Evolutionary conservation across 2,113 vertebrate species (phyloP).

Genomic region (Mobula hypostoma): DNA sequence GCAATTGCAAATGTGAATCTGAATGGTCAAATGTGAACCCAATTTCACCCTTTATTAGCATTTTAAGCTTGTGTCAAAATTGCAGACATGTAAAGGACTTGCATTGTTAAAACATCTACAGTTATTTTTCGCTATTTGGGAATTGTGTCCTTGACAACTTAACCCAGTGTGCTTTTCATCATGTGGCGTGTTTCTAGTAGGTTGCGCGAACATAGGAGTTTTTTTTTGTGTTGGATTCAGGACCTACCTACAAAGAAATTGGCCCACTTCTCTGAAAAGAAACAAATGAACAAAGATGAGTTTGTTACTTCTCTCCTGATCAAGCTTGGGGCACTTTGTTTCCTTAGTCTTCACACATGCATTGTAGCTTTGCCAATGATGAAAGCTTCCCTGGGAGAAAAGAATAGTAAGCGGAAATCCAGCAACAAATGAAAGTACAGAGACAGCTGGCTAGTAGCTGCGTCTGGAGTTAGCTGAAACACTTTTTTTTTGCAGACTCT

Average conservation of each 20-base stretch:
- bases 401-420: slow-evolving; percentile 52
- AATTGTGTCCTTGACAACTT: slow-evolving; percentile 52
- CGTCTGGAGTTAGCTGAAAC: slow-evolving; percentile 52
- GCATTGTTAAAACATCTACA: slow-evolving; percentile 45
- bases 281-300: slow-evolving; percentile 71
- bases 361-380: slow-evolving; percentile 57
- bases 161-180: slow-evolving; percentile 62
- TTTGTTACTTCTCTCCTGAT: slow-evolving; percentile 63
- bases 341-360: slow-evolving; percentile 65
- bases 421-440: slow-evolving; percentile 54
- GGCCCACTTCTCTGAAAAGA: slow-evolving; percentile 72
- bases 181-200: slow-evolving; percentile 57
- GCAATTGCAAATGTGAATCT: not conserved
- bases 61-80: slow-evolving; percentile 41
- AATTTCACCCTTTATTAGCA: not conserved
- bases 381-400: slow-evolving; percentile 49
- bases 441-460: slow-evolving; percentile 59
- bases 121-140: slow-evolving; percentile 63
- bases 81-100: slow-evolving; percentile 48
- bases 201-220: slow-evolving; percentile 65
- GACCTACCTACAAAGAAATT: slow-evolving; percentile 74
- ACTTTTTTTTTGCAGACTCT: slow-evolving; percentile 52
- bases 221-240: slow-evolving; percentile 59
- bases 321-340: slow-evolving; percentile 72
- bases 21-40: not conserved